phyloP scores from a whole-genome alignment of 1,140 invertebrate genomes.

The Phortica variegata region DNA sequence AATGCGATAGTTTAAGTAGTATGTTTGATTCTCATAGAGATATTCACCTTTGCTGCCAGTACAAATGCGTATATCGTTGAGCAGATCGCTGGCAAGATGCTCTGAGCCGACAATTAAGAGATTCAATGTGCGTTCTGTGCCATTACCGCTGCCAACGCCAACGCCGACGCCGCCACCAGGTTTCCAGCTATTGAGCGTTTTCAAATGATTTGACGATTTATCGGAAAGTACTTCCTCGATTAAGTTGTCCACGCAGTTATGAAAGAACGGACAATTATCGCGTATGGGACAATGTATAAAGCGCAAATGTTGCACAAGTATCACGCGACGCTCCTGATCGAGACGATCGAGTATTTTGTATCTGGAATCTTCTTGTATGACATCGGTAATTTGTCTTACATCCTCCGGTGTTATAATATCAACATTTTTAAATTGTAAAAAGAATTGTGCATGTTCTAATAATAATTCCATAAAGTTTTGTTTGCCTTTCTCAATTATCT shows the following conservation, averaged over 20 bases:
- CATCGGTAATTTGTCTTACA: conserved; percentile 90
- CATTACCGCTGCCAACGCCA: conserved; percentile 48
- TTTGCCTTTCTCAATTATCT: conserved; percentile 88
- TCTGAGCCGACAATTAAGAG: conserved; percentile 74
- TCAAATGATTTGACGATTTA: conserved; percentile 60
- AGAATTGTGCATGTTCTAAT: conserved; percentile 90
- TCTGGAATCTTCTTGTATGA: conserved; percentile 85
- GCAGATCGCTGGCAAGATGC: conserved; percentile 76
- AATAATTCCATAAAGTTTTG: conserved; percentile 91
- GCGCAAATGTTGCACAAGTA: conserved; percentile 92
- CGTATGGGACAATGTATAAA: conserved; percentile 94
- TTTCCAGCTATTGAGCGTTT: conserved; percentile 63
- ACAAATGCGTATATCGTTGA: conserved; percentile 67
- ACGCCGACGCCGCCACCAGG: conserved; percentile 57
- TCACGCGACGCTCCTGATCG: conserved; percentile 91
- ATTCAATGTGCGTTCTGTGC: conserved; percentile 69
- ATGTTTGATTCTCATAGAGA: conserved; percentile 78
- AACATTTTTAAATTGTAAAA: conserved; percentile 90
- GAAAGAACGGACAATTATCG: conserved; percentile 89
- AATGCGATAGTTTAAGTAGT: conserved; percentile 80
- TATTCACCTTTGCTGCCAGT: conserved; percentile 79
- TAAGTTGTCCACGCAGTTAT: conserved; percentile 86
- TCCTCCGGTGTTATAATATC: conserved; percentile 93
- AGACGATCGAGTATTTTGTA: conserved; percentile 90
- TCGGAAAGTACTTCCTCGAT: conserved; percentile 75